phyloP scores from a whole-genome alignment of 2,797 vertebrate species.

The Leptoclinus maculatus region DNA sequence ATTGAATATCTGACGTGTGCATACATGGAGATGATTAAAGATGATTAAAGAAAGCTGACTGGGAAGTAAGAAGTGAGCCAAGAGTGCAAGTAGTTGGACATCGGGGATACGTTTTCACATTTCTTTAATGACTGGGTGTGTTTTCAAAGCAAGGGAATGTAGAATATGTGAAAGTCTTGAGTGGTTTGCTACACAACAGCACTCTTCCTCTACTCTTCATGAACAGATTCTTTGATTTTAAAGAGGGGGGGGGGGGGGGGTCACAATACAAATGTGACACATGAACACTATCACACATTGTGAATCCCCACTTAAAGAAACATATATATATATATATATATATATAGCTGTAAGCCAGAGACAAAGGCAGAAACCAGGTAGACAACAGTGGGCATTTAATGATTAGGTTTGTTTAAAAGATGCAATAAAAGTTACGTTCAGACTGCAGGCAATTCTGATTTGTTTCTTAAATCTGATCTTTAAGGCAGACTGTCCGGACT shows the following conservation, averaged over 20 bases:
- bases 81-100: constrained; percentile 29
- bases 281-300: constrained; percentile 57
- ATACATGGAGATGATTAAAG: constrained; percentile 40
- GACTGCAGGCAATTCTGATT: background rate
- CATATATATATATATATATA: background rate
- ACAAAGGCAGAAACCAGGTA: constrained; percentile 6
- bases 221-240: constrained; percentile 42
- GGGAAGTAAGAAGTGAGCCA: constrained; percentile 30
- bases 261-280: constrained; percentile 55
- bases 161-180: background rate
- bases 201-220: constrained; percentile 22
- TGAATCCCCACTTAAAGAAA: constrained; percentile 7
- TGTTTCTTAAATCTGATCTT: background rate
- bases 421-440: background rate
- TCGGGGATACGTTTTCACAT: constrained; percentile 18
- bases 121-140: constrained; percentile 14
- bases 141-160: constrained; percentile 20
- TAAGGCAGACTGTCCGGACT: background rate
- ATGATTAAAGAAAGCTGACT: constrained; percentile 47
- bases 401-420: constrained; percentile 11
- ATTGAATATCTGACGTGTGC: constrained; percentile 51
- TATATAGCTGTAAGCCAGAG: constrained; percentile 42
- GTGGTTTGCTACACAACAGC: background rate
- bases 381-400: constrained; percentile 2
- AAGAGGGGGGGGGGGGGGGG: background rate